Evolutionary conservation across 1,140 invertebrate species (phyloP).

Genomic region (Halesus radiatus): DNA sequence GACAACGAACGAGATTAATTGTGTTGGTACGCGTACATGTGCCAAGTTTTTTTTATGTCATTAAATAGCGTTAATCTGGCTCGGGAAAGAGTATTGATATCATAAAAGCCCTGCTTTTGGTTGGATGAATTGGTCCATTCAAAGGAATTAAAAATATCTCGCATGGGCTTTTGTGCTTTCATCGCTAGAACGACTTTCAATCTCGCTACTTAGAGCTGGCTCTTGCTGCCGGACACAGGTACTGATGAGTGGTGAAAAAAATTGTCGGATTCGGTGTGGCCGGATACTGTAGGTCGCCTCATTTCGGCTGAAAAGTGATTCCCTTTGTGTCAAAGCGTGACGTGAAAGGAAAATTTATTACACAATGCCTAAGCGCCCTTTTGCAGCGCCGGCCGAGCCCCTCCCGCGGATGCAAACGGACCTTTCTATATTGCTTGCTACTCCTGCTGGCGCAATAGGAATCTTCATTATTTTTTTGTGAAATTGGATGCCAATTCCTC

Average conservation of each 20-base stretch:
- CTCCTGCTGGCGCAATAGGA: neutral
- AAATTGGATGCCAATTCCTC: neutral
- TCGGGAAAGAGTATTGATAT: no score
- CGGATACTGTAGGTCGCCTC: constrained; percentile 25
- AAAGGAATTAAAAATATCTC: no score
- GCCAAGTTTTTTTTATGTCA: no score
- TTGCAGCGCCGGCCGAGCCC: neutral
- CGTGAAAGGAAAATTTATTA: constrained; percentile 48
- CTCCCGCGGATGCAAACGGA: neutral
- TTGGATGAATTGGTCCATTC: no score
- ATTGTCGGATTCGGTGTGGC: neutral
- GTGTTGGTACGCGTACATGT: no score
- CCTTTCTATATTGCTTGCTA: neutral
- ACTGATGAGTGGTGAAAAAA: constrained; percentile 17
- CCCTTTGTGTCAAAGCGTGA: constrained; percentile 49
- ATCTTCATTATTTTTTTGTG: neutral
- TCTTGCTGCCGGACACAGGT: neutral
- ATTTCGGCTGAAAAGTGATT: constrained; percentile 43
- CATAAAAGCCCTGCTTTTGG: no score
- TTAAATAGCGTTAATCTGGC: no score
- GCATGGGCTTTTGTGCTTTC: no score
- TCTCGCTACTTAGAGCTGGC: neutral
- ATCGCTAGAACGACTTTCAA: no score
- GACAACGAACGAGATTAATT: no score
- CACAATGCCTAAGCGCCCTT: constrained; percentile 12